Evolutionary conservation across 2,888 invertebrate genomes (phyloP), one percentile per base, ranked within the genome.

Genomic region (Eupithecia abbreviata): DNA sequence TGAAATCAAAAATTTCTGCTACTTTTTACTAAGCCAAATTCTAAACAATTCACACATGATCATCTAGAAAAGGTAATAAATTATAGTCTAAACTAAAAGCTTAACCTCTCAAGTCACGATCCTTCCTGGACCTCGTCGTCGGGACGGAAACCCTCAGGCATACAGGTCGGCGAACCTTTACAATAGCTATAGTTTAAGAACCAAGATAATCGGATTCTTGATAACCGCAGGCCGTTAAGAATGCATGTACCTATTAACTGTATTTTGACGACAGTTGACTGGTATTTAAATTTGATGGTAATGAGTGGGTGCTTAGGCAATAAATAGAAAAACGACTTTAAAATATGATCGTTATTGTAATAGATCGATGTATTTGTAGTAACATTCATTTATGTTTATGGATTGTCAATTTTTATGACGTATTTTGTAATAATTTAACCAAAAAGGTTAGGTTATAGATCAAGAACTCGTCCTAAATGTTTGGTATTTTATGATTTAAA

Each of bases 61-160:
- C 18, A 2, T 41, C 13, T 41, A 65, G 9, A 18, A 58, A 5
- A 41, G 3, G 30, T 4, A 41, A 30, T 13, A 65, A 65, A 65
- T n/a, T 41, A 4, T 42, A 42, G 42, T 66, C 66, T 42, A 42
- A 66, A 66, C 66, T 66, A 42, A 66, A 42, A 69, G 68, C n/a
- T 68, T 68, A 43, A 42, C 43, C 68, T 68, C 73, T 72, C 73
- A 58, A 82, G 77, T 82, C 82, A 82, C 81, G 82, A 81, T 66
- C 75, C 78, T 81, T 81, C 78, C 79, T 73, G 76, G 74, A 74
- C 72, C 66, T 43, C 30, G 51, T 30, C 47, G 41, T 77, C 74
- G 66, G 74, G 76, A 75, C 79, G 76, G 76, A 78, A 73, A 71
- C 80, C 79, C 78, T 71, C 41, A 77, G 75, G 75, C 73, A 49